Percentiles rank a stretch among this genome's conserved stretches.
Conservation (phyloP, 2,888 invertebrate genomes). For the Pristionchus mayeri region DNA sequence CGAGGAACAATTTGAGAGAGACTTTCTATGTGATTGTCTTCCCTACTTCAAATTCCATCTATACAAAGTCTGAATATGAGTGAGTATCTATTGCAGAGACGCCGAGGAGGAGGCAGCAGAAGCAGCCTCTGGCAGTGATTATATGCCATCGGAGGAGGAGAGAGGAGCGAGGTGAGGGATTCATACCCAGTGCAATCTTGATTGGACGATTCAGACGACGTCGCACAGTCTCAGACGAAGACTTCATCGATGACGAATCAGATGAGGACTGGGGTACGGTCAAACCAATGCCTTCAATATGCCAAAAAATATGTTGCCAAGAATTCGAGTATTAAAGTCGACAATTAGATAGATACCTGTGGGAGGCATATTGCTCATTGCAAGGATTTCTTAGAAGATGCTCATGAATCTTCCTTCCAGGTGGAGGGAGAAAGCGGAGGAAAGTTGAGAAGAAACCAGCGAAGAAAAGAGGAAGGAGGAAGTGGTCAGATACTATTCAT, state of each 20-base stretch:
- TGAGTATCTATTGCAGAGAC: constrained; percentile 47
- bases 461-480: constrained; percentile 44
- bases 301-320: not conserved
- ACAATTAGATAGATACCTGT: not conserved
- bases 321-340: not conserved
- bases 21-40: too few species aligned
- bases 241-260: constrained; percentile 37
- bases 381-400: not conserved
- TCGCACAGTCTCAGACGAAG: not conserved
- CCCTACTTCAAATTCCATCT: not conserved
- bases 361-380: too few species aligned
- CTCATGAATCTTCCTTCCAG: not conserved
- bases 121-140: constrained; percentile 54
- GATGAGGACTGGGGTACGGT: constrained; percentile 35
- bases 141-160: constrained; percentile 56
- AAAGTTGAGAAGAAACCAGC: constrained; percentile 47
- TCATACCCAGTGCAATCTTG: not conserved
- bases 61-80: too few species aligned
- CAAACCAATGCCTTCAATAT: not conserved
- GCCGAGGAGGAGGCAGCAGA: constrained; percentile 55
- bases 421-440: constrained; percentile 17
- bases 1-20: too few species aligned
- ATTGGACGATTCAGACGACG: not conserved
- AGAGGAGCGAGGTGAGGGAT: constrained; percentile 43
- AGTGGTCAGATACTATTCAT: constrained; percentile 27